Evolutionary conservation across 2,888 invertebrate species (phyloP), one percentile per base, ranked within the genome.

Genomic region (Yponomeuta cagnagella): DNA sequence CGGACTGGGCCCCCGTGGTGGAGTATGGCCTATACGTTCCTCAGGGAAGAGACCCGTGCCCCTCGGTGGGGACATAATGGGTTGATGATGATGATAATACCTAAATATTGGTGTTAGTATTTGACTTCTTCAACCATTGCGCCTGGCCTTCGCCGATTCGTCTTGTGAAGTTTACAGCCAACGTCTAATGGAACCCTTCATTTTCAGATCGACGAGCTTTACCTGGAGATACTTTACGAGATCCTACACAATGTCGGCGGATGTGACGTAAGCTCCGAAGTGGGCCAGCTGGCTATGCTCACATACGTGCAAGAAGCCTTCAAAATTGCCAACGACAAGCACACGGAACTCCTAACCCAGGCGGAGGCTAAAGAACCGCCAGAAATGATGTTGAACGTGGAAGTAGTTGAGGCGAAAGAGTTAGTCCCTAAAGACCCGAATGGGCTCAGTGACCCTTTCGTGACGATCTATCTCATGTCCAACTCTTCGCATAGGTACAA

Each of bases 381-480:
- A 0, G 96, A 97, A 78, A 92, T 97, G 77, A 94, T 96, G 86
- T 88, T 97, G 66, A 97, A 97, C 82, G 95, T 97, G 10, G 97
- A 97, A 88, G 94, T 97, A 6, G 94, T 97, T 70, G 97, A 97
- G 88, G 97, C 96, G 1, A 97, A 97, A 89, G 97, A 97, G 78
- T 87, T 97, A 66, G 93, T 94, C 73, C 95, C 97, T 31, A 97
- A 97, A 87, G 97, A 97, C 85, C 95, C 97, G 0, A 97, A 96
- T 82, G 97, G 99, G n/a, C 94, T 98, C 75, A 98, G 98, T 78
- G 99, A 99, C 89, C 99, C 99, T 0, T 99, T 98, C 85, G 98
- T 99, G 72, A 98, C 98, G 74, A 94, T 99, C 80, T 97, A 95
- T 83, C 88, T 97, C 75, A 95, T 95, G 82, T 96, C 96, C 1